These are phyloP conservation scores for Pipra filicauda DNA, from an alignment of 2,113 vertebrate genomes.

Conservation along the genomic window DNA sequence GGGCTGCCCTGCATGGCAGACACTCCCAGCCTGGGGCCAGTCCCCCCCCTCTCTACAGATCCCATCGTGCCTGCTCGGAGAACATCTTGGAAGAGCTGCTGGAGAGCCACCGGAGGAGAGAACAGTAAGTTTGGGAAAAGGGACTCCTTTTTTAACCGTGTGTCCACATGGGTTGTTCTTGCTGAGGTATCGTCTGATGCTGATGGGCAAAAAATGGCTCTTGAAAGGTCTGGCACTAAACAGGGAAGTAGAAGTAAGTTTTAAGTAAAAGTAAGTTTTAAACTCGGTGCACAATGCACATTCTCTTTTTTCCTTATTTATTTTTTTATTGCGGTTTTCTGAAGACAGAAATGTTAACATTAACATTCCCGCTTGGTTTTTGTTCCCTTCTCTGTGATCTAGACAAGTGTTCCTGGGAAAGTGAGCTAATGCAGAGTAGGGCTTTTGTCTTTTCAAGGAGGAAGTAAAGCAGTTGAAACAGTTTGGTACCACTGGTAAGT, in stretches of 20 bases:
- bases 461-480: not conserved
- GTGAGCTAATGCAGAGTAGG: not conserved
- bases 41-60: not conserved
- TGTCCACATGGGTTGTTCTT: not conserved
- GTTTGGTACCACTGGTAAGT: not conserved
- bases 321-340: not conserved
- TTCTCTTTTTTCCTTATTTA: not conserved
- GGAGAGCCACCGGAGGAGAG: not conserved
- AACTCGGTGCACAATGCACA: fast-evolving
- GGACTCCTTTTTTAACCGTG: not conserved
- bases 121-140: not conserved
- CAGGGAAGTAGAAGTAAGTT: not conserved
- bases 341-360: not conserved
- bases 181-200: not conserved
- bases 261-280: not conserved
- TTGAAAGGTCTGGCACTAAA: not conserved
- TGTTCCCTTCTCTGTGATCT: not conserved
- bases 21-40: fast-evolving
- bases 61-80: not conserved
- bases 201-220: not conserved
- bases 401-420: not conserved
- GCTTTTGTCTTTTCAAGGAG: not conserved
- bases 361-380: not conserved
- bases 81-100: not conserved
- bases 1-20: not conserved